Evolutionary conservation across 2,888 invertebrate species (phyloP).

Genomic region (Spilarctia lutea): DNA sequence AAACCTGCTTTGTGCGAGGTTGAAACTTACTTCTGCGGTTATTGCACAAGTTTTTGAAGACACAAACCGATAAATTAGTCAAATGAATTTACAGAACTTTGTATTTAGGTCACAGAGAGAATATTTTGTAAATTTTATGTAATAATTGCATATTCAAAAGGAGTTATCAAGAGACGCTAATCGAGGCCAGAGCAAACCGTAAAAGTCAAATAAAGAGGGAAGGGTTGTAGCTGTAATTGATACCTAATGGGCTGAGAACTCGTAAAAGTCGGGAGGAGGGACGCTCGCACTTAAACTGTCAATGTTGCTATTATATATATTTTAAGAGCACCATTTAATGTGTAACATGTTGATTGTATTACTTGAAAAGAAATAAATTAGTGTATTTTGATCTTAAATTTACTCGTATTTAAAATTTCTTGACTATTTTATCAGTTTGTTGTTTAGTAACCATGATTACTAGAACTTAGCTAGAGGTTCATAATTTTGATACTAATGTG

Average conservation of each 20-base stretch:
- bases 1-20: background rate
- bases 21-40: background rate
- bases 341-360: background rate
- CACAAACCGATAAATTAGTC: background rate
- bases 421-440: no score
- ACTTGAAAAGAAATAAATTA: background rate
- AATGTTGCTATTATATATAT: conserved; percentile 13
- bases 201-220: conserved; percentile 16
- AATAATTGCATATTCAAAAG: background rate
- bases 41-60: background rate
- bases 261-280: conserved; percentile 17
- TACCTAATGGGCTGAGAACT: conserved; percentile 21
- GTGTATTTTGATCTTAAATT: background rate
- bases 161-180: conserved; percentile 9
- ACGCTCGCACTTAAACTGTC: conserved; percentile 11
- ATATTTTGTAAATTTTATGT: background rate
- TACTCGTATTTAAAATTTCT: no score
- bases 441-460: no score
- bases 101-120: background rate
- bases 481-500: no score
- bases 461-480: no score
- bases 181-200: conserved; percentile 14
- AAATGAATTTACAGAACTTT: background rate
- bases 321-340: conserved; percentile 2
- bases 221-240: conserved; percentile 21